phyloP scores from a whole-genome alignment of 1,140 invertebrate genomes.

The Cylas formicarius region DNA sequence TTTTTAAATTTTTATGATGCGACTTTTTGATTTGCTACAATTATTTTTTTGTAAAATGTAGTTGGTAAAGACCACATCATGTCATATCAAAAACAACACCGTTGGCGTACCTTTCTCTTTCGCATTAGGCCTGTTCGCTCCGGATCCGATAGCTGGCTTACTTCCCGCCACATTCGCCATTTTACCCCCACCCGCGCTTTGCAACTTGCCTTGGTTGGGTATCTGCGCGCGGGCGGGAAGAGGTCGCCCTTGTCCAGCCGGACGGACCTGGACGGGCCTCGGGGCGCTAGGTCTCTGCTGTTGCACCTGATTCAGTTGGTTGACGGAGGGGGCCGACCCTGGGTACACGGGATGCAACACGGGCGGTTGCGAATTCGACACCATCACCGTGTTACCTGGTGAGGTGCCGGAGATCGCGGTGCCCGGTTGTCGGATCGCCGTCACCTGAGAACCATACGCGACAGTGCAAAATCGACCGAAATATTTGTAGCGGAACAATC shows the following conservation, averaged over 20 bases:
- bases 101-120: constrained; percentile 18
- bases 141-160: background rate
- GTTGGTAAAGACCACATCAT: too few relatives aligned
- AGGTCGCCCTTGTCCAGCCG: constrained; percentile 13
- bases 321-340: background rate
- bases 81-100: too few relatives aligned
- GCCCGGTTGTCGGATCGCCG: constrained; percentile 39
- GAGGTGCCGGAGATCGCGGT: constrained; percentile 11
- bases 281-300: constrained; percentile 24
- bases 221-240: constrained; percentile 8
- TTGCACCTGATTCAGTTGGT: constrained; percentile 5
- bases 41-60: too few relatives aligned
- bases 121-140: constrained; percentile 8
- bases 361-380: constrained; percentile 39
- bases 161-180: background rate
- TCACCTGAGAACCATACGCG: constrained; percentile 10
- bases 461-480: too few relatives aligned
- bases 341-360: constrained; percentile 41
- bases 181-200: constrained; percentile 7
- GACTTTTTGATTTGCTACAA: too few relatives aligned
- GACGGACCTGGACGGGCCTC: constrained; percentile 32
- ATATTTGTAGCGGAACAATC: too few relatives aligned
- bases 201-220: constrained; percentile 9
- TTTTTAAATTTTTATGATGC: too few relatives aligned
- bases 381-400: constrained; percentile 26